These are phyloP conservation scores for Crotalus helleri DNA, from an alignment of 2,113 vertebrate species.

Conservation along the genomic window DNA sequence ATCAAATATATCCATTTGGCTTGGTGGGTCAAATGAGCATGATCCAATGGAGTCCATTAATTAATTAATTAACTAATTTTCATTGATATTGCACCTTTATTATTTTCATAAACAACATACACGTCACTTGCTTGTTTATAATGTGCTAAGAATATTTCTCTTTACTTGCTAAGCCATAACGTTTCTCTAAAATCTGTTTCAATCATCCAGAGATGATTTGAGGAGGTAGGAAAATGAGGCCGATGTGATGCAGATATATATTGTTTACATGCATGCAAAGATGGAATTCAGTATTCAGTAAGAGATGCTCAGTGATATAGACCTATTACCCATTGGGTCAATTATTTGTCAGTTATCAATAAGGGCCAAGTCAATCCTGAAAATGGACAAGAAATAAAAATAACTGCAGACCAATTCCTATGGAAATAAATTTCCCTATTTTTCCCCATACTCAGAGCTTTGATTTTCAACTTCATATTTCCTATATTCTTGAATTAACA, in stretches of 20 bases:
- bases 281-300: background rate
- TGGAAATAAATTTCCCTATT: conserved; percentile 35
- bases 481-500: conserved; percentile 30
- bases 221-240: background rate
- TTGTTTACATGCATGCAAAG: background rate
- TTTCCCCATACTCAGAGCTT: conserved; percentile 16
- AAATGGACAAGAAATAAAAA: conserved; percentile 33
- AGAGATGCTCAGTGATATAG: background rate
- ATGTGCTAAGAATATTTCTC: background rate
- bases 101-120: background rate
- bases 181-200: background rate
- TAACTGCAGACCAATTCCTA: conserved; percentile 36
- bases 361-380: background rate
- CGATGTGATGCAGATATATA: background rate
- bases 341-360: background rate
- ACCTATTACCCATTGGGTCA: background rate
- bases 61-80: background rate
- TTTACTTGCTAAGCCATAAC: background rate
- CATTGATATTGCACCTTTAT: background rate
- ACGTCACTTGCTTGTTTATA: background rate
- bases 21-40: background rate
- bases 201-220: background rate
- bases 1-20: background rate
- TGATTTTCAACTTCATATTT: conserved; percentile 59
- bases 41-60: background rate